Base-by-base conservation (phyloP, 2,888 invertebrate species). In the Horisme vitalbata region DNA sequence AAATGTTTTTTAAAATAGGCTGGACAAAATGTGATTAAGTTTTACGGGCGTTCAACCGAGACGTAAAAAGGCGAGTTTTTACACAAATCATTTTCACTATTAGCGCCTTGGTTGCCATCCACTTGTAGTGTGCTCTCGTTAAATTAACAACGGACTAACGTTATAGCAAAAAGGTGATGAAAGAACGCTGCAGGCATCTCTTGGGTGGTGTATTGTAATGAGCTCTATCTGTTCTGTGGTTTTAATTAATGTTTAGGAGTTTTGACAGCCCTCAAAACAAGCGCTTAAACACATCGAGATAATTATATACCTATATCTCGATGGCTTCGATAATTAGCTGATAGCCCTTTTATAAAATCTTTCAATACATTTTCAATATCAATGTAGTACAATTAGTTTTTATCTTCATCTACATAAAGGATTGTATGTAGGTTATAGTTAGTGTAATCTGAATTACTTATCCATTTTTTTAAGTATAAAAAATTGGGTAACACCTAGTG, bases 401-500 rank as follows among this genome's bases (percentile, higher is more conserved):
- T n/a, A n/a, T n/a, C n/a, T n/a, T n/a, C n/a, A n/a, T n/a, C n/a
- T n/a, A n/a, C n/a, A n/a, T n/a, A n/a, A n/a, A n/a, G n/a, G n/a
- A n/a, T n/a, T n/a, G n/a, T n/a, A n/a, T n/a, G n/a, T n/a, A n/a
- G n/a, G n/a, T n/a, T n/a, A n/a, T n/a, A n/a, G n/a, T n/a, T n/a
- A n/a, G n/a, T n/a, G n/a, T n/a, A n/a, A n/a, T n/a, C n/a, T n/a
- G n/a, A n/a, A n/a, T n/a, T n/a, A n/a, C n/a, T n/a, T n/a, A n/a
- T n/a, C n/a, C n/a, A n/a, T n/a, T n/a, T n/a, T n/a, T n/a, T n/a
- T n/a, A n/a, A n/a, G n/a, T n/a, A n/a, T n/a, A n/a, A n/a, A n/a
- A n/a, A n/a, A n/a, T n/a, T n/a, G n/a, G n/a, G n/a, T n/a, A n/a
- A 52, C 47, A 75, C 65, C 70, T 63, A 68, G 76, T 52, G 50